Evolutionary conservation across 1,140 invertebrate species (phyloP).

Genomic region (Yoshiicerus persimilis): DNA sequence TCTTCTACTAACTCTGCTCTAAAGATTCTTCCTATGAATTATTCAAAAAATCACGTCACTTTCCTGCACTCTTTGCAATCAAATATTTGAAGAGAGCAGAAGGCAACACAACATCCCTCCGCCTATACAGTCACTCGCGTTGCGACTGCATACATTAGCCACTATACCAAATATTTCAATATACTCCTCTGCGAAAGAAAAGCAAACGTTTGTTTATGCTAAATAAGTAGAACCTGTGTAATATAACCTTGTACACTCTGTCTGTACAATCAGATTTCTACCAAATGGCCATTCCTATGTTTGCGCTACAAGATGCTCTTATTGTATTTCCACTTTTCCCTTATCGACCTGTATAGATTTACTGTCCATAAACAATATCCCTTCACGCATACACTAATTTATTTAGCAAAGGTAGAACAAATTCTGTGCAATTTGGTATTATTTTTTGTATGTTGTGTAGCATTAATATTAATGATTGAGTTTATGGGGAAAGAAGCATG

Average conservation of each 20-base stretch:
- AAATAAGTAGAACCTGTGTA: not conserved
- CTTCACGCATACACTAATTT: no score
- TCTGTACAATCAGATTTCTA: not conserved
- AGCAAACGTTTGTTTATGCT: not conserved
- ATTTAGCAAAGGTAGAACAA: no score
- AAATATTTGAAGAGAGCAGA: constrained; percentile 6
- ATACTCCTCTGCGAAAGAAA: not conserved
- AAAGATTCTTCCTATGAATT: constrained; percentile 18
- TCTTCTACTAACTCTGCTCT: not conserved
- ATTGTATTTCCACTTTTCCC: no score
- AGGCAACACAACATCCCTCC: not conserved
- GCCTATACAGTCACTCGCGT: not conserved
- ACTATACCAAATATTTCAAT: not conserved
- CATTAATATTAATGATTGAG: no score
- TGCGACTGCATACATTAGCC: not conserved
- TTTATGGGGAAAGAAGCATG: no score
- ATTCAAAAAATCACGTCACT: constrained; percentile 34
- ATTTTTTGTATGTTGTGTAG: no score
- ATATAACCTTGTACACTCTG: not conserved
- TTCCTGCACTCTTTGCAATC: constrained; percentile 22
- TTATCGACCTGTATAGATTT: no score
- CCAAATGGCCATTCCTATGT: no score
- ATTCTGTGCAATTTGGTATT: no score
- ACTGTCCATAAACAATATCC: no score
- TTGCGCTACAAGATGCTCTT: no score